Conservation (phyloP, 1,140 invertebrate genomes). For the Drosophila sp. region DNA sequence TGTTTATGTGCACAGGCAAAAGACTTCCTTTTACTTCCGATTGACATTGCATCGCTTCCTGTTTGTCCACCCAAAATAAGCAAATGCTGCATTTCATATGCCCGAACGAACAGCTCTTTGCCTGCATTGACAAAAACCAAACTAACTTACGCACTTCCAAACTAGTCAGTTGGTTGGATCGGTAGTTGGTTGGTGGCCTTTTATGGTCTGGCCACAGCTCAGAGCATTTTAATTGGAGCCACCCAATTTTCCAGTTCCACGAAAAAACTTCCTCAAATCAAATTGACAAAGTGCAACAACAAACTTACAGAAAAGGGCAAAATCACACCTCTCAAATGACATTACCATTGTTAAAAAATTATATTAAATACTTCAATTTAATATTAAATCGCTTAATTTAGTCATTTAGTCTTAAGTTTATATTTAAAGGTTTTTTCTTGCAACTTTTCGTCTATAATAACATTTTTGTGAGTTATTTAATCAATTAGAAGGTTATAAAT, state of each 20-base stretch:
- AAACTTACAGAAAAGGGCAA: no score
- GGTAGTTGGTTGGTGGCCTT: constrained; percentile 1
- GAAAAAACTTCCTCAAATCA: background rate
- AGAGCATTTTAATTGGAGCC: constrained; percentile 19
- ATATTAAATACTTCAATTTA: no score
- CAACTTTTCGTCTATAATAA: no score
- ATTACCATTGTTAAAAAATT: no score
- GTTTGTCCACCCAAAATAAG: constrained; percentile 21
- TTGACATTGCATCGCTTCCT: constrained; percentile 13
- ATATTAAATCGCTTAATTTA: no score
- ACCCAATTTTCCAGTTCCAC: constrained; percentile 12
- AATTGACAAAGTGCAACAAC: background rate
- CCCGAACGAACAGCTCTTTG: background rate
- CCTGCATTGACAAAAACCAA: constrained; percentile 8
- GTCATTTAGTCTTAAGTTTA: no score
- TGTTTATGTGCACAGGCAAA: background rate
- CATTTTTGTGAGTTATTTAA: no score
- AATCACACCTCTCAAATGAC: no score
- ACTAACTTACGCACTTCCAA: constrained; percentile 8
- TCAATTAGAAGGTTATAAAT: no score
- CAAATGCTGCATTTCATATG: constrained; percentile 15
- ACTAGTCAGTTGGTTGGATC: background rate
- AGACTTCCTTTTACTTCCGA: constrained; percentile 20
- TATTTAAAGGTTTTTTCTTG: no score
- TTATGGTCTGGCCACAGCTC: background rate